Base-by-base conservation (phyloP, 2,888 invertebrate species). In the Erebia palarica region DNA sequence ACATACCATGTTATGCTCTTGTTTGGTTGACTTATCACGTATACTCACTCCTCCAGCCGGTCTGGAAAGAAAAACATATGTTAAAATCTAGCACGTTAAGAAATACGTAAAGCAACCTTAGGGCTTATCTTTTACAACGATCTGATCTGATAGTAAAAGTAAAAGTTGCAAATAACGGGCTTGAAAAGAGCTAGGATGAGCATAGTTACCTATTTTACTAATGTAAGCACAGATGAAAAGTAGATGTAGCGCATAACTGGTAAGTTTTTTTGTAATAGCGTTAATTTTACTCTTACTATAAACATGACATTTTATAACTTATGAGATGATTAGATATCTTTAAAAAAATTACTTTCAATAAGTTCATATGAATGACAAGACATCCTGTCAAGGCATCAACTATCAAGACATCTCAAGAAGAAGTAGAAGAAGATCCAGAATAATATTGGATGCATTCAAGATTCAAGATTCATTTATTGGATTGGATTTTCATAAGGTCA, bases 1-100 rank as follows among this genome's bases (percentile, higher is more conserved):
- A 57, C 68, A 68, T 61, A 68, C 60, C 79, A 81, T 81, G 79
- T 83, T 79, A 81, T 82, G 82, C 81, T 85, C 81, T 77, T 75
- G 79, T 77, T 78, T 83, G 82, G 83, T 86, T 87, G 87, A 91
- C 94, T 95, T 96, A 97, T 97, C 97, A 97, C 96, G 97, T 97
- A 93, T 97, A 97, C 93, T 97, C 97, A 85, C 97, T 96, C 94
- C 97, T 95, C 97, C 97, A 97, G 85, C 97, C 96, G 90, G 96
- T 96, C 97, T 97, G 96, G 73, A 95, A 95, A 86, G 84, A 93
- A 88, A 84, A 84, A 80, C 49, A 68, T 63, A 27, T 51, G 72
- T 80, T 81, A 80, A 59, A 74, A 47, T 61, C 47, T 36, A 61
- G 42, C 57, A 18, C 51, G 63, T 65, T 53, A 18, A 18, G 51